Base-by-base conservation (phyloP, 2,888 invertebrate genomes). In the Matsumyia berberina region DNA sequence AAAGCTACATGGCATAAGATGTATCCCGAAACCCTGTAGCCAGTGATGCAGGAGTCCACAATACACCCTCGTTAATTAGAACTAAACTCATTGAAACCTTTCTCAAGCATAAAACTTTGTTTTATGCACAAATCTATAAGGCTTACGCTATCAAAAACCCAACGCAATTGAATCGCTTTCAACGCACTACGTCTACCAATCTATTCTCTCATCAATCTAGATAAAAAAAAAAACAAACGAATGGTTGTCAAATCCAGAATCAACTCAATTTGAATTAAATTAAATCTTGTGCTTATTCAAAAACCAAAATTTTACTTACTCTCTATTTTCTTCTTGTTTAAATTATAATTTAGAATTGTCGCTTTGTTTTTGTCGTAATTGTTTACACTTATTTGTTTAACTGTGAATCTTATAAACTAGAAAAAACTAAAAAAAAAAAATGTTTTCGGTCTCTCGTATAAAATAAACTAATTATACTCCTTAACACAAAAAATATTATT, bases 401-500 rank as follows among this genome's bases (percentile, higher is more conserved):
- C 51, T 53, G 51, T 66, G 17, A 37, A 39, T 11, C 53, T 64
- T 73, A 64, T 6, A 44, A 64, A 67, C 39, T 53, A 64, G 29
- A n/a, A 5, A 51, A 37, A 37, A 66, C n/a, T 33, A 24, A 31
- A 42, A 42, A 4, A 46, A 46, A 60, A 31, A 53, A 42, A 42
- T 17, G 8, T 69, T 42, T 66, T 39, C 44, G 44, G 7, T 69
- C 17, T 44, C 51, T 42, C 19, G 17, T 55, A 67, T 2, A 67
- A 53, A 72, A 57, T 57, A 55, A 66, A 62, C 42, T 39, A 49
- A 55, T 64, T 55, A 74, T 35, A 44, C 55, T 46, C 31, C 39
- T 66, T 39, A 60, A 82, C 58, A 78, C 33, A 58, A 8, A 12
- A 69, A 39, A 9, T 55, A 66, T 53, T 44, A 46, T 55, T 66